Evolutionary conservation across 2,888 invertebrate genomes (phyloP).

Genomic region (Drosophila neonasuta): DNA sequence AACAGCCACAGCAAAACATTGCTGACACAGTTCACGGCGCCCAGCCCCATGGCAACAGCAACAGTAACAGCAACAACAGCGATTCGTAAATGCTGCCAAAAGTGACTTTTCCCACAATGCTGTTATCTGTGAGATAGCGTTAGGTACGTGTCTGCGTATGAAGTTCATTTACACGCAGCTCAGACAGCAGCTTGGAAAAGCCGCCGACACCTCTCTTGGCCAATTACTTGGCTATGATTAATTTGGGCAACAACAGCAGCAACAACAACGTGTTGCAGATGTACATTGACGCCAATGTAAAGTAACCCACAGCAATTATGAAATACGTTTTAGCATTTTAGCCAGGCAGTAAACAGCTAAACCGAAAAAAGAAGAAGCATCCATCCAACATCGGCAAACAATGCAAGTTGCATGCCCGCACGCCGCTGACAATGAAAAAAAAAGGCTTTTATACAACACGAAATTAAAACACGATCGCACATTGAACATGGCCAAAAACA

Average conservation of each 20-base stretch:
- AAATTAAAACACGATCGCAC: constrained; percentile 76
- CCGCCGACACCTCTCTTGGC: constrained; percentile 26
- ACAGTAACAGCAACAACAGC: constrained; percentile 2
- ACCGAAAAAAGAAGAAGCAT: constrained; percentile 3
- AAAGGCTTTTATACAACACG: constrained; percentile 69
- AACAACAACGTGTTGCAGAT: constrained; percentile 33
- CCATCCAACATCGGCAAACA: constrained; percentile 47
- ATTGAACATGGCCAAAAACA: constrained; percentile 62
- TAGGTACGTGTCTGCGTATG: constrained; percentile 35
- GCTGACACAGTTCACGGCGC: constrained; percentile 72
- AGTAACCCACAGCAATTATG: constrained; percentile 66
- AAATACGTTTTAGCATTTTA: constrained; percentile 73
- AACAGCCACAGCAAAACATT: constrained; percentile 38
- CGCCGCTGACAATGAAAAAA: constrained; percentile 72
- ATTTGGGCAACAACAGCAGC: constrained; percentile 46
- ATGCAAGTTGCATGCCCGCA: constrained; percentile 73
- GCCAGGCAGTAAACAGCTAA: constrained; percentile 39
- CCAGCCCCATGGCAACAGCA: constrained; percentile 49
- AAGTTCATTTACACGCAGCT: constrained; percentile 76
- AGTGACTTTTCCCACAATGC: constrained; percentile 67
- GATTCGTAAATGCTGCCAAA: constrained; percentile 62
- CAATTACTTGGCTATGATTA: constrained; percentile 75
- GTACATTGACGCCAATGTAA: constrained; percentile 60
- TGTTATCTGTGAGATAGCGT: constrained; percentile 48
- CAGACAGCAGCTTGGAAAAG: constrained; percentile 28